Conservation (phyloP, 2,888 invertebrate species). For the Callinectes sapidus region DNA sequence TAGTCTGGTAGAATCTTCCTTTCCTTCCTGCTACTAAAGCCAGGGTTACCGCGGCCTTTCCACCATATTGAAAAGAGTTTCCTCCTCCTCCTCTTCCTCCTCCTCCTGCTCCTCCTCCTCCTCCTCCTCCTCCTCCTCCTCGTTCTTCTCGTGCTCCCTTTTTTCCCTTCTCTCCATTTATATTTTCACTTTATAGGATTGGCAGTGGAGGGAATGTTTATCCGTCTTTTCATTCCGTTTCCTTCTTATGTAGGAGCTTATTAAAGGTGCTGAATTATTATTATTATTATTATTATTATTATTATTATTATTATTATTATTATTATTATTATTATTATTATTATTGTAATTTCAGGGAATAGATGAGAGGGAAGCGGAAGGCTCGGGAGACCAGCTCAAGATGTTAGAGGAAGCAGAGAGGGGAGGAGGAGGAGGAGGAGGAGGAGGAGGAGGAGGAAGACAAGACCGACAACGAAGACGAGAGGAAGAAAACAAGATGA, state of each 20-base stretch:
- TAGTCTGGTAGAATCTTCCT: not conserved
- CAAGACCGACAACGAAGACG: not conserved
- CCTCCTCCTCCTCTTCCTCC: not conserved
- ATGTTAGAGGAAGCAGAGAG: not conserved
- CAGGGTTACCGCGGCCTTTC: not conserved
- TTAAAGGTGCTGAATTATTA: not conserved
- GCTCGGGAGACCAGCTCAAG: not conserved
- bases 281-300: not conserved
- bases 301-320: too few species aligned
- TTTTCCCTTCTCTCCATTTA: not conserved
- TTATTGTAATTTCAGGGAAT: not conserved
- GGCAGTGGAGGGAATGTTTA: not conserved
- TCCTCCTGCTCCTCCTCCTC: not conserved
- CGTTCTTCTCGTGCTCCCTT: too few species aligned
- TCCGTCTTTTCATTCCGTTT: not conserved
- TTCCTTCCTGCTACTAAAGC: not conserved
- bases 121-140: not conserved
- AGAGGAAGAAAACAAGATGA: not conserved
- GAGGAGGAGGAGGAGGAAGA: not conserved
- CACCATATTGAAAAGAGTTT: not conserved
- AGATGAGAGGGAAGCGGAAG: not conserved
- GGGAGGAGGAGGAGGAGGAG: not conserved
- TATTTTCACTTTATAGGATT: constrained; percentile 7
- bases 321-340: too few species aligned
- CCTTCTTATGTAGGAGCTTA: not conserved